Percentiles rank a stretch among this genome's conserved stretches.
Conservation (phyloP, 2,888 invertebrate species). For the Oasisia sp. region DNA sequence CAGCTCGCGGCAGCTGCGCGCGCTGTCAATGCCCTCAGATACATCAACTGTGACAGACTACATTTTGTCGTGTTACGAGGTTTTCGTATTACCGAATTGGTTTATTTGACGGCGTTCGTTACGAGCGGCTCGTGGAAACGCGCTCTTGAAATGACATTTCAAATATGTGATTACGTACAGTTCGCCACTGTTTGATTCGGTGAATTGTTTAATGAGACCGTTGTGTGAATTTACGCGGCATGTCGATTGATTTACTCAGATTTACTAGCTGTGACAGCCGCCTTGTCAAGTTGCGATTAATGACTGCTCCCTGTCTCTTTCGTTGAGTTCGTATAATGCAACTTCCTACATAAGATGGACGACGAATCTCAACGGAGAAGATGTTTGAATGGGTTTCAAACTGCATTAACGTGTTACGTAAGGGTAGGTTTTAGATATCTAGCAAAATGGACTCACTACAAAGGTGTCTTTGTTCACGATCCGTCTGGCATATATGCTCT, state of each 20-base stretch:
- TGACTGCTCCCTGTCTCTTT: background rate
- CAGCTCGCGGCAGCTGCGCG: background rate
- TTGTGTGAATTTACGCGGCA: background rate
- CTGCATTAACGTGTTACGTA: background rate
- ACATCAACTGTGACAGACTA: background rate
- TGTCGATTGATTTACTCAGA: background rate
- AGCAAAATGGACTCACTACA: no score
- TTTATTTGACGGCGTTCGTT: background rate
- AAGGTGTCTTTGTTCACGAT: no score
- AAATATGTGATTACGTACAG: background rate
- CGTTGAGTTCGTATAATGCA: background rate
- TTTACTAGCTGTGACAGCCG: background rate
- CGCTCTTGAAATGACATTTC: background rate
- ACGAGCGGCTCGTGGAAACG: background rate
- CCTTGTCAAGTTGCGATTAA: background rate
- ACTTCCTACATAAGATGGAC: background rate
- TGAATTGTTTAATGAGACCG: background rate
- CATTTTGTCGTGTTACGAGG: conserved; percentile 1
- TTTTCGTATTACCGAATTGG: background rate
- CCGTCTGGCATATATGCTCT: no score
- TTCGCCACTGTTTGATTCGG: background rate
- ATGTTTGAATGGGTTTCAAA: background rate
- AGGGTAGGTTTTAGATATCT: background rate
- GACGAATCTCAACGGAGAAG: background rate
- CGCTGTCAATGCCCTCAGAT: background rate